Percentiles rank a stretch among this genome's conserved stretches.
Conservation (phyloP, 2,888 invertebrate genomes). For the Dromius quadrimaculatus region DNA sequence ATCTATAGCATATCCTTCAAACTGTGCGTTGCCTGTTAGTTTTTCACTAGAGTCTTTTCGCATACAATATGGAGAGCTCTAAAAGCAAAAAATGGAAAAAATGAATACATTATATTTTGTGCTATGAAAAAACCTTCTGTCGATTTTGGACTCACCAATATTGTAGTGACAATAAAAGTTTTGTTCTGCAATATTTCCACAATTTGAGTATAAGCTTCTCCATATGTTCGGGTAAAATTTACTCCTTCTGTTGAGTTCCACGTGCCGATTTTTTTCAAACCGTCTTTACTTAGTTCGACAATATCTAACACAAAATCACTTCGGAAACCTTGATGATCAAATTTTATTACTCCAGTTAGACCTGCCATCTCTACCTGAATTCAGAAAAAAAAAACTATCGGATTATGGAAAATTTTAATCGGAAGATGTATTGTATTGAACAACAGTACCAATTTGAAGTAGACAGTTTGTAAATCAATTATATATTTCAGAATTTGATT, state of each 20-base stretch:
- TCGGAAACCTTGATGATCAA: slow-evolving; percentile 93
- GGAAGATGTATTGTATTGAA: no score
- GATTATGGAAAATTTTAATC: no score
- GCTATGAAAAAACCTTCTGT: background rate
- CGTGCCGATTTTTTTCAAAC: slow-evolving; percentile 85
- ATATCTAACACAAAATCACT: slow-evolving; percentile 93
- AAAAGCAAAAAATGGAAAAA: slow-evolving; percentile 53
- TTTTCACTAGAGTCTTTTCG: slow-evolving; percentile 87
- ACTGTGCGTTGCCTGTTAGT: slow-evolving; percentile 89
- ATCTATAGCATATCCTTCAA: slow-evolving; percentile 96
- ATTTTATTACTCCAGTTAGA: slow-evolving; percentile 92
- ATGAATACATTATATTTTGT: background rate
- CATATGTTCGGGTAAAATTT: slow-evolving; percentile 87
- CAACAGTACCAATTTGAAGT: no score
- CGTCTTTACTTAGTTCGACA: slow-evolving; percentile 87
- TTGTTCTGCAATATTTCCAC: slow-evolving; percentile 92
- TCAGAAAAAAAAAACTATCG: no score
- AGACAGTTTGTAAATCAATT: no score
- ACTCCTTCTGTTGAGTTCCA: slow-evolving; percentile 92
- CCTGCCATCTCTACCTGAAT: slow-evolving; percentile 89
- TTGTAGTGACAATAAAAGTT: slow-evolving; percentile 90
- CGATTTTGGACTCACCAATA: slow-evolving; percentile 77
- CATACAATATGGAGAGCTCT: slow-evolving; percentile 98
- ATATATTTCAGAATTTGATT: no score
- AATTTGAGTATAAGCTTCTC: slow-evolving; percentile 88